Base-by-base conservation (phyloP, 2,888 invertebrate genomes). In the Melinaea menophilus region DNA sequence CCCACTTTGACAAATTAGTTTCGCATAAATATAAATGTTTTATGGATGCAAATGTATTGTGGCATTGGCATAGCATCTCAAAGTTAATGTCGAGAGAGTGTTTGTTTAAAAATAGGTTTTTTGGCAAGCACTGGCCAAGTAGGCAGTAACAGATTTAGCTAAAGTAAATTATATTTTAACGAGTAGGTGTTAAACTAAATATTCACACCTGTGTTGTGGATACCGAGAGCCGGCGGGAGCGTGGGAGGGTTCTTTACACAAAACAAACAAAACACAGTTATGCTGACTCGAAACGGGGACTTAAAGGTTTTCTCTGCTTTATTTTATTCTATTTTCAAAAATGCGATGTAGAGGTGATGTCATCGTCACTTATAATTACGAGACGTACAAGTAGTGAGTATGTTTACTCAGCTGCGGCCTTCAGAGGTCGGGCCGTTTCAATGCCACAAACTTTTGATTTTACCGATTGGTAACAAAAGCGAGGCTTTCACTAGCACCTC, bases 361-460 rank as follows among this genome's bases (percentile, higher is more conserved):
- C 85, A 88, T 84, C 81, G 75, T 72, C 74, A 78, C 73, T 79
- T 79, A 77, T 78, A 82, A 82, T 80, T 80, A 82, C 80, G 80
- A 80, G 77, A 77, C 72, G 77, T 72, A 22, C 71, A 75, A 37
- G 59, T 62, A 57, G 51, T 64, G 71, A 65, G 67, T 69, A 65
- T 81, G 78, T 89, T 89, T 86, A 78, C 67, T 69, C 89, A 90
- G 86, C 85, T 89, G 89, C 78, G 84, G 84, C 86, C 86, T 88
- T 85, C 82, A 75, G 82, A 84, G 87, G 88, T 86, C 85, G 80
- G 76, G 67, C 73, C 75, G 75, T 73, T 72, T 77, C 75, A 68
- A 77, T 78, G 73, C 75, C 61, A 58, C 62, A 64, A 61, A 69
- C 70, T 72, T 71, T 69, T 69, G 67, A 67, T 72, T 70, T 69